Conservation (phyloP, 2,113 vertebrate genomes). For the Athene noctua region DNA sequence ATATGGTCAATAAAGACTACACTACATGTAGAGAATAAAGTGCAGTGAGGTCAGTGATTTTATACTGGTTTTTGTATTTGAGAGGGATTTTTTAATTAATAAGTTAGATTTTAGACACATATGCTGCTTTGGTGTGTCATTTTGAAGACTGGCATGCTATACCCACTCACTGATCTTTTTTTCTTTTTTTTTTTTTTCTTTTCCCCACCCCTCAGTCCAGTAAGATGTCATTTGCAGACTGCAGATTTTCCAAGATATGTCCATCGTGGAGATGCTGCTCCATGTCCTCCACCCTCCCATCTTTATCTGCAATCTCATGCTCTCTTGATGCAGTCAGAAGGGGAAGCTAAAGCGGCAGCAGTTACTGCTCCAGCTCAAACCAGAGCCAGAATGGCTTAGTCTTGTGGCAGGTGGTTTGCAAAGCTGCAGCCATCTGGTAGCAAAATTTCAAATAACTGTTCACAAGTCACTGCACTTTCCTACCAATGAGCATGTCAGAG, state of each 20-base stretch:
- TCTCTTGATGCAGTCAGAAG: background rate
- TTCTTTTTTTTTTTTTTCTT: background rate
- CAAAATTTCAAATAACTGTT: background rate
- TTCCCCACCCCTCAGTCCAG: background rate
- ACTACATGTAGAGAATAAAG: background rate
- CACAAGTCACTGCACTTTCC: background rate
- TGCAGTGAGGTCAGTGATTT: background rate
- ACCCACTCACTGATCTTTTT: background rate
- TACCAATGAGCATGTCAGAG: background rate
- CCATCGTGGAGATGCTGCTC: background rate
- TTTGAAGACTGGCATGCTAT: background rate
- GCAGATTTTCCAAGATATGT: background rate
- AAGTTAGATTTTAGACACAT: background rate
- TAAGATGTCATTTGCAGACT: background rate
- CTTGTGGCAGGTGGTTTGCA: background rate
- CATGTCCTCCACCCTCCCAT: background rate
- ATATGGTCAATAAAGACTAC: background rate
- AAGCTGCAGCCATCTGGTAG: conserved; percentile 28
- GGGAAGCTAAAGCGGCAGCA: background rate
- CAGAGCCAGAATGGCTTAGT: background rate
- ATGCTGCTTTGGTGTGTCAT: background rate
- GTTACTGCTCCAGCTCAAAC: background rate
- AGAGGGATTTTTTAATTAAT: background rate
- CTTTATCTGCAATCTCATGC: background rate
- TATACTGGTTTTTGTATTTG: background rate